Conservation (phyloP, 2,888 invertebrate species). For the Xanthorhoe designata region DNA sequence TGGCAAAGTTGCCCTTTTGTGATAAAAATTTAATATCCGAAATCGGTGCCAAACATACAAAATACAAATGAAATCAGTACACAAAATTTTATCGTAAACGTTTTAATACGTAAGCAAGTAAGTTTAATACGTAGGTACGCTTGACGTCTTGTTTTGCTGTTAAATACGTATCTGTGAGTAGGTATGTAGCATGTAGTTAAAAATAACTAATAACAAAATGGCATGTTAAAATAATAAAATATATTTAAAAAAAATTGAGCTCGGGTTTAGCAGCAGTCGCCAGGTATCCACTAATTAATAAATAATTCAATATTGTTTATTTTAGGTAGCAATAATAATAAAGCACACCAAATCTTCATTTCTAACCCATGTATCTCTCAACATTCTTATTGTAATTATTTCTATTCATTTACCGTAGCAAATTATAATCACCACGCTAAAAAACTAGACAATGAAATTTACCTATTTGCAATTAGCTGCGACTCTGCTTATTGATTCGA, state of each 20-base stretch:
- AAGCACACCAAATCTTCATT: too few relatives aligned
- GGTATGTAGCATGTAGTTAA: too few relatives aligned
- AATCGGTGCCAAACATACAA: background rate
- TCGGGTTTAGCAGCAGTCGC: too few relatives aligned
- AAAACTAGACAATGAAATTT: background rate
- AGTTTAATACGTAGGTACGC: too few relatives aligned
- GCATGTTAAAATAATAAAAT: too few relatives aligned
- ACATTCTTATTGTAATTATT: background rate
- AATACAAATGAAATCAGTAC: background rate
- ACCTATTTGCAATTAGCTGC: background rate
- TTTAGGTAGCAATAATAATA: too few relatives aligned
- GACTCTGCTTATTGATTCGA: background rate
- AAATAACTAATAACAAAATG: too few relatives aligned
- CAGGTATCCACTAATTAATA: too few relatives aligned
- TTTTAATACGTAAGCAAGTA: background rate
- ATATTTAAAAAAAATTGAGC: too few relatives aligned
- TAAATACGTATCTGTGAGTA: background rate
- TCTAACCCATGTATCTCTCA: too few relatives aligned
- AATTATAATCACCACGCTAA: background rate
- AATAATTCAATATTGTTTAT: too few relatives aligned
- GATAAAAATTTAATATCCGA: background rate
- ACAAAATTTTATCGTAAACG: background rate
- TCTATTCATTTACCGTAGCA: background rate
- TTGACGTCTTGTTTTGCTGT: background rate
- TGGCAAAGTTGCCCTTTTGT: background rate